Evolutionary conservation across 2,797 vertebrate species (phyloP).

Genomic region (Menidia menidia): DNA sequence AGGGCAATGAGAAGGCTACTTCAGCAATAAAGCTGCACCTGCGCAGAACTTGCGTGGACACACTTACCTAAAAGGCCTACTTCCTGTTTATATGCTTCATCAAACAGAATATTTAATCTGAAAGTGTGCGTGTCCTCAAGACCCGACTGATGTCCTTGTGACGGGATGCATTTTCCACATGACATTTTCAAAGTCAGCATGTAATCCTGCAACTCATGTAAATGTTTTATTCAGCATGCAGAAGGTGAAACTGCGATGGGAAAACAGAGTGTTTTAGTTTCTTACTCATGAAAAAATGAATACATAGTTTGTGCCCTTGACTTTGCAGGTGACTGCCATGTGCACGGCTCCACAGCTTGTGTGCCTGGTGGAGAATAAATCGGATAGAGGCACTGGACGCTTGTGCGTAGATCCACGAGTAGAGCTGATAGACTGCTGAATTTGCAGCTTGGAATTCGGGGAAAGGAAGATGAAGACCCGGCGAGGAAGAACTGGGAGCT

Average conservation of each 20-base stretch:
- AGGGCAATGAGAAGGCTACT: not conserved
- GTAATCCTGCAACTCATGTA: constrained; percentile 62
- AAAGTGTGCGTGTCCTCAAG: constrained; percentile 21
- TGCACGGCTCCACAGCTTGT: constrained; percentile 4
- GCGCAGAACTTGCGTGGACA: not conserved
- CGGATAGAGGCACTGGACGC: constrained; percentile 46
- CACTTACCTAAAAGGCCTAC: constrained; percentile 42
- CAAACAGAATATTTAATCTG: constrained; percentile 45
- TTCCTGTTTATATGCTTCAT: constrained; percentile 60
- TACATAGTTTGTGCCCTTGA: constrained; percentile 13
- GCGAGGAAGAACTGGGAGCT: constrained; percentile 31
- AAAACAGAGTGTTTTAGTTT: constrained; percentile 25
- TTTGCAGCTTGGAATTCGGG: constrained; percentile 66
- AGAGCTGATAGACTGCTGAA: constrained; percentile 77
- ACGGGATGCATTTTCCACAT: constrained; percentile 63
- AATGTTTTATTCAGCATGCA: constrained; percentile 64
- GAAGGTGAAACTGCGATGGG: constrained; percentile 60
- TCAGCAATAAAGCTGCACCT: not conserved
- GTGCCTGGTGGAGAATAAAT: constrained; percentile 15
- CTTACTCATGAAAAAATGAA: constrained; percentile 24
- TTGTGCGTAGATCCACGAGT: constrained; percentile 58
- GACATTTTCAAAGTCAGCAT: constrained; percentile 66
- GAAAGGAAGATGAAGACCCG: constrained; percentile 47
- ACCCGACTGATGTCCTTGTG: constrained; percentile 54
- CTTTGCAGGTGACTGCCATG: constrained; percentile 43